These are phyloP conservation scores for Saxidomus purpurata DNA, from an alignment of 1,140 invertebrate genomes.

Conservation along the genomic window DNA sequence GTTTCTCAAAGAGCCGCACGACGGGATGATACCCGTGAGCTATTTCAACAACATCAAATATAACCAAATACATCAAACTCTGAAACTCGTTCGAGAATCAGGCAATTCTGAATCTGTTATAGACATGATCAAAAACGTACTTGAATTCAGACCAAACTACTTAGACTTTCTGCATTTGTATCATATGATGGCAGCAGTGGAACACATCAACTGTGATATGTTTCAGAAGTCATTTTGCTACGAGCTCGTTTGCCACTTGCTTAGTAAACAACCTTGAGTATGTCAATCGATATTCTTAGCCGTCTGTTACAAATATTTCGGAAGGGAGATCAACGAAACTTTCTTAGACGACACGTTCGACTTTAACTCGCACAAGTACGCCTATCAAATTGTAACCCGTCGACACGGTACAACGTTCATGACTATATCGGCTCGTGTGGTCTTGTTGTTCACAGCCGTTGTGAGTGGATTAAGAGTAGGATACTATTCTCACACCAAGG, in stretches of 20 bases:
- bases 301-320: background rate
- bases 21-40: constrained; percentile 24
- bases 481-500: constrained; percentile 36
- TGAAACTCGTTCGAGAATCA: background rate
- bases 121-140: background rate
- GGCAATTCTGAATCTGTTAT: background rate
- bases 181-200: constrained; percentile 12
- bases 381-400: background rate
- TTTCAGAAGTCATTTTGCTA: constrained; percentile 40
- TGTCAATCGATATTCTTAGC: background rate
- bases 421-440: constrained; percentile 10
- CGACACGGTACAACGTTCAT: constrained; percentile 27
- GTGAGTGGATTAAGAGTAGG: constrained; percentile 12
- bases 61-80: background rate
- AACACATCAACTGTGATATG: constrained; percentile 22
- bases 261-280: background rate
- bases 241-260: constrained; percentile 8
- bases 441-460: constrained; percentile 1
- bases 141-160: constrained; percentile 4
- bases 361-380: constrained; percentile 1
- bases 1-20: constrained; percentile 15
- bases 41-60: constrained; percentile 20
- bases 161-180: constrained; percentile 21
- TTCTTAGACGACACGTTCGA: background rate
- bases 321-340: constrained; percentile 3